phyloP scores from a whole-genome alignment of 2,113 vertebrate genomes.

The Oreochromis niloticus region DNA sequence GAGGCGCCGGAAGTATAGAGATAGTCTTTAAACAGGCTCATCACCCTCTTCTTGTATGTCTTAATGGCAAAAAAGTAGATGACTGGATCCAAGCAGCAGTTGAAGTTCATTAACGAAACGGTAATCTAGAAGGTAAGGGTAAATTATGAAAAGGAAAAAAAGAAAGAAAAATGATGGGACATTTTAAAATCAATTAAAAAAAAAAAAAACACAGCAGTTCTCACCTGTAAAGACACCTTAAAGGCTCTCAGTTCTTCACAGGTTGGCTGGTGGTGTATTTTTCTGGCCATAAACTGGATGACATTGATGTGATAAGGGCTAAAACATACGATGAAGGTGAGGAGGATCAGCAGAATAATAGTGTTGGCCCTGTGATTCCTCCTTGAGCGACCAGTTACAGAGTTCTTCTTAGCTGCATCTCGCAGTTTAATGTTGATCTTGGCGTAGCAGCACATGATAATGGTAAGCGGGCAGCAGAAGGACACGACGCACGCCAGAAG shows the following conservation, averaged over 20 bases:
- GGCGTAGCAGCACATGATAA: conserved; percentile 78
- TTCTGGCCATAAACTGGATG: conserved; percentile 76
- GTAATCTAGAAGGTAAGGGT: conserved; percentile 68
- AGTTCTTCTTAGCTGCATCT: conserved; percentile 66
- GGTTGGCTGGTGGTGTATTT: conserved; percentile 50
- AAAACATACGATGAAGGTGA: conserved; percentile 76
- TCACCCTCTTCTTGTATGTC: conserved; percentile 77
- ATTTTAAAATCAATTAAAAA: not conserved
- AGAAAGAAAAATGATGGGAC: not conserved
- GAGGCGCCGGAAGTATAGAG: conserved; percentile 56
- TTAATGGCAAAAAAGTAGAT: conserved; percentile 87
- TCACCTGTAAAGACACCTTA: conserved; percentile 77
- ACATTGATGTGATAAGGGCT: conserved; percentile 81
- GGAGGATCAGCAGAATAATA: conserved; percentile 75
- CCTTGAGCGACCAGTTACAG: conserved; percentile 45
- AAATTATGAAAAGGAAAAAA: not conserved
- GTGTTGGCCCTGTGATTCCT: conserved; percentile 71
- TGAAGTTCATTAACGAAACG: conserved; percentile 80
- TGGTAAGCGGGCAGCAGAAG: conserved; percentile 72
- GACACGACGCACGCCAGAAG: conserved; percentile 70
- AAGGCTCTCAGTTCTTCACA: conserved; percentile 74
- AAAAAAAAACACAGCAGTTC: not conserved
- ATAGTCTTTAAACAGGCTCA: conserved; percentile 73
- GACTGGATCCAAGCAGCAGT: conserved; percentile 81
- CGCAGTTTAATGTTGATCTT: conserved; percentile 77